These are phyloP conservation scores for Drosophila parvula DNA, from an alignment of 1,140 invertebrate species.

Conservation along the genomic window DNA sequence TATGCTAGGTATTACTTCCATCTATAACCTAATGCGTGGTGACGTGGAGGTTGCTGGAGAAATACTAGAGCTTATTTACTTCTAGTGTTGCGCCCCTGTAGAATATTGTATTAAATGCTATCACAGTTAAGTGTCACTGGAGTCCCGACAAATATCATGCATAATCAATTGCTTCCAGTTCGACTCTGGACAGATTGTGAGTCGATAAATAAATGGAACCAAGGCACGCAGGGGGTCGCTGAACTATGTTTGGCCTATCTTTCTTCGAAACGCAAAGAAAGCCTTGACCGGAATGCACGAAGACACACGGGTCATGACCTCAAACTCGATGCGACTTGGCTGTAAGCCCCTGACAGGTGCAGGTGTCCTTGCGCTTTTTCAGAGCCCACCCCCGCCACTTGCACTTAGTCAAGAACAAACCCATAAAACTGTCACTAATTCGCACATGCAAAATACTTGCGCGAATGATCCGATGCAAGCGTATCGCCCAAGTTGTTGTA, in stretches of 20 bases:
- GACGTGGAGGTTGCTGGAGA: too few relatives aligned
- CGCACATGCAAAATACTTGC: slow-evolving; percentile 22
- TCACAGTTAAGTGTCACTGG: slow-evolving; percentile 1
- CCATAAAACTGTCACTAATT: slow-evolving; percentile 69
- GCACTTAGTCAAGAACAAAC: slow-evolving; percentile 50
- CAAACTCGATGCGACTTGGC: slow-evolving; percentile 38
- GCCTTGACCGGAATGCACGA: slow-evolving; percentile 4
- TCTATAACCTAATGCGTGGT: too few relatives aligned
- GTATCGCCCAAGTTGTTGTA: slow-evolving; percentile 16
- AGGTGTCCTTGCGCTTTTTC: slow-evolving; percentile 28
- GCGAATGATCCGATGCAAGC: slow-evolving; percentile 19
- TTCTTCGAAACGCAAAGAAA: not conserved
- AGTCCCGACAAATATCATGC: not conserved
- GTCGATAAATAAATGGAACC: slow-evolving; percentile 7
- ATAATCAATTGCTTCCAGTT: slow-evolving; percentile 16
- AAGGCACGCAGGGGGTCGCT: slow-evolving; percentile 13
- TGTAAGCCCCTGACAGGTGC: not conserved
- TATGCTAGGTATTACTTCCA: too few relatives aligned
- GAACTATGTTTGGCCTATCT: slow-evolving; percentile 5
- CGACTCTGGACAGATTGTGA: not conserved
- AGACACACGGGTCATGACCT: slow-evolving; percentile 34
- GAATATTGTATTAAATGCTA: not conserved
- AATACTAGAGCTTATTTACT: too few relatives aligned
- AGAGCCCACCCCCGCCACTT: not conserved
- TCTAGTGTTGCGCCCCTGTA: too few relatives aligned